Evolutionary conservation across 2,888 invertebrate genomes (phyloP).

Genomic region (Sarcophaga subvicina): DNA sequence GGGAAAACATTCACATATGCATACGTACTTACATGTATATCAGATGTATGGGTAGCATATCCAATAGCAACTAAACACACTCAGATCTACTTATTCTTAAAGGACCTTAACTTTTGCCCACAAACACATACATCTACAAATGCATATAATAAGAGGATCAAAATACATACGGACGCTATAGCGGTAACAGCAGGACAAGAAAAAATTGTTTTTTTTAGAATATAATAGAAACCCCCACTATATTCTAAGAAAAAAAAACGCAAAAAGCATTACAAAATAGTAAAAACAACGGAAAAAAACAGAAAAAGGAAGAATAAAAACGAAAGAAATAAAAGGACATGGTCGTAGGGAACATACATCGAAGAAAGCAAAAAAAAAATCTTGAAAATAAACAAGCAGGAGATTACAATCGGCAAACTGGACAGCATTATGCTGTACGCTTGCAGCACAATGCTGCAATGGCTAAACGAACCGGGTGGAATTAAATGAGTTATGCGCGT

Average conservation of each 20-base stretch:
- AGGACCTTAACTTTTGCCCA: constrained; percentile 53
- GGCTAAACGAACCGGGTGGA: no score
- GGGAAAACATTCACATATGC: not conserved
- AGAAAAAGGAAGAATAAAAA: not conserved
- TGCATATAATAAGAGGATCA: constrained; percentile 42
- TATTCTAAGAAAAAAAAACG: constrained; percentile 60
- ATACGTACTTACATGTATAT: not conserved
- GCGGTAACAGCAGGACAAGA: constrained; percentile 35
- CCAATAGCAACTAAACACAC: constrained; percentile 58
- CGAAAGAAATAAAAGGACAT: constrained; percentile 57
- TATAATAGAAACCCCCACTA: constrained; percentile 62
- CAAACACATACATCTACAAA: not conserved
- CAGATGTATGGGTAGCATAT: not conserved
- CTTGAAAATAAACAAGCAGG: not conserved
- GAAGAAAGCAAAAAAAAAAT: not conserved
- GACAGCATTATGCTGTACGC: not conserved
- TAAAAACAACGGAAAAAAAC: constrained; percentile 2
- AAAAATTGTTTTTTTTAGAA: constrained; percentile 1
- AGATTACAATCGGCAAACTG: not conserved
- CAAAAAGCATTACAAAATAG: constrained; percentile 27
- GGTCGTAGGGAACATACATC: constrained; percentile 28
- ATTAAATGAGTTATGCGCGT: no score
- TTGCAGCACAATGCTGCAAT: no score
- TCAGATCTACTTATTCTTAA: constrained; percentile 60
- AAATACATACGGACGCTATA: constrained; percentile 22